Percentiles rank a stretch among this genome's conserved stretches.
Evolutionary conservation across 2,888 invertebrate species (phyloP).

Genomic region (Sylvicola fuscatus): DNA sequence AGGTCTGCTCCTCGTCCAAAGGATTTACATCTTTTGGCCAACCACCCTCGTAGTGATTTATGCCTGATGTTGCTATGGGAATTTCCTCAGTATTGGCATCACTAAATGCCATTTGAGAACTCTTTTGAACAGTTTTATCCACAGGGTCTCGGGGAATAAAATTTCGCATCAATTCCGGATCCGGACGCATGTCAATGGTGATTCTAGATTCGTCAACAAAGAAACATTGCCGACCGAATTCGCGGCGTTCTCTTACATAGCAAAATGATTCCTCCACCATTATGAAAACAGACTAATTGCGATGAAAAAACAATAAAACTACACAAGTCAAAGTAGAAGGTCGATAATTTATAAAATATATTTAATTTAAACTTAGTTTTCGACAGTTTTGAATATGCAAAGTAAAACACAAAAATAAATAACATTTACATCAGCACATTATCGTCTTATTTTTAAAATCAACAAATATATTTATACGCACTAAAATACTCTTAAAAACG

Average conservation of each 20-base stretch:
- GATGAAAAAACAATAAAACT: too few relatives aligned
- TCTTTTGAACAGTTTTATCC: conserved; percentile 38
- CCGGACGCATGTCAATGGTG: conserved; percentile 38
- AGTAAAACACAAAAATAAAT: too few relatives aligned
- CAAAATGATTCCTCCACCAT: not conserved
- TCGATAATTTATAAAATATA: too few relatives aligned
- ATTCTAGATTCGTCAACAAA: conserved; percentile 47
- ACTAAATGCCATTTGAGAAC: conserved; percentile 26
- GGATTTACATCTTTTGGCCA: conserved; percentile 60
- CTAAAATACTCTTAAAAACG: too few relatives aligned
- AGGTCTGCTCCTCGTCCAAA: conserved; percentile 45
- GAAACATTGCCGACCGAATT: conserved; percentile 48
- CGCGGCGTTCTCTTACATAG: conserved; percentile 31
- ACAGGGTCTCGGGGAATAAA: conserved; percentile 41
- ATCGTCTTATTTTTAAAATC: too few relatives aligned
- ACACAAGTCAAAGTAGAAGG: too few relatives aligned
- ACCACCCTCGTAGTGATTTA: conserved; percentile 61
- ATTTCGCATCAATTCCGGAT: conserved; percentile 31
- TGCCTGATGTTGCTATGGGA: conserved; percentile 20
- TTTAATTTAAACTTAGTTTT: too few relatives aligned
- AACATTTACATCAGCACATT: too few relatives aligned
- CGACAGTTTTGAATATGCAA: too few relatives aligned
- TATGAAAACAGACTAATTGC: too few relatives aligned
- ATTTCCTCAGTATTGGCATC: conserved; percentile 11
- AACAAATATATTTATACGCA: too few relatives aligned